Conservation (phyloP, 1,140 invertebrate genomes). For the Venturia canescens region DNA sequence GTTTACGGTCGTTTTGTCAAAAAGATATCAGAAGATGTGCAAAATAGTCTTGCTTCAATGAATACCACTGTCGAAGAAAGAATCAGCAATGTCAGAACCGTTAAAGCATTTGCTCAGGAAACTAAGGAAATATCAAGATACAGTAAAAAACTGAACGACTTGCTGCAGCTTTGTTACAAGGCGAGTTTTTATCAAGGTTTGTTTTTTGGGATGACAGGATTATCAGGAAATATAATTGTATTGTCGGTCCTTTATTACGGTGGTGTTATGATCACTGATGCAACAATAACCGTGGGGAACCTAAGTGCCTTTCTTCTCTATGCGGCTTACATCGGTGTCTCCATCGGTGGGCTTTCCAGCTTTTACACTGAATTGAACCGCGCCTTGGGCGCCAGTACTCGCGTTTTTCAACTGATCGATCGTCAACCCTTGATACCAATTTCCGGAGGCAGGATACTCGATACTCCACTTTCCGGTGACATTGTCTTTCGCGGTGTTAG, state of each 20-base stretch:
- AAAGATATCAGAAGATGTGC: slow-evolving; percentile 88
- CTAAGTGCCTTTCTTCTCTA: slow-evolving; percentile 95
- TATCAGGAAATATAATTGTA: slow-evolving; percentile 95
- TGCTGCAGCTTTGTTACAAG: slow-evolving; percentile 89
- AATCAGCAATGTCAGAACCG: slow-evolving; percentile 95
- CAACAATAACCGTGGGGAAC: slow-evolving; percentile 91
- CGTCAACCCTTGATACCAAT: slow-evolving; percentile 86
- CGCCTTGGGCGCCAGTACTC: slow-evolving; percentile 91
- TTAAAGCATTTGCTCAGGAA: slow-evolving; percentile 95
- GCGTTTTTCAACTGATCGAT: slow-evolving; percentile 94
- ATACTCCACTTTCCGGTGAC: slow-evolving; percentile 73
- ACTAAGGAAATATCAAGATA: slow-evolving; percentile 86
- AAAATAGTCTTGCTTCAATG: slow-evolving; percentile 89
- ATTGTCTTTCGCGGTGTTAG: slow-evolving; percentile 85
- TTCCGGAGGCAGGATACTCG: slow-evolving; percentile 76
- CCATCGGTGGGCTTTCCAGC: slow-evolving; percentile 89
- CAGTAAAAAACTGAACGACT: slow-evolving; percentile 82
- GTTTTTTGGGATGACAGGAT: slow-evolving; percentile 95
- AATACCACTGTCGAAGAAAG: slow-evolving; percentile 95
- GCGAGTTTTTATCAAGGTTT: slow-evolving; percentile 91
- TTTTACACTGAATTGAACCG: slow-evolving; percentile 97
- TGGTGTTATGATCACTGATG: slow-evolving; percentile 89
- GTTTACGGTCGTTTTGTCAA: slow-evolving; percentile 93
- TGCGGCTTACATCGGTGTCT: slow-evolving; percentile 94
- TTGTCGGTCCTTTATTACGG: slow-evolving; percentile 96